These are phyloP conservation scores for Caenorhabditis sp. DNA, from an alignment of 2,888 invertebrate genomes.

Conservation along the genomic window DNA sequence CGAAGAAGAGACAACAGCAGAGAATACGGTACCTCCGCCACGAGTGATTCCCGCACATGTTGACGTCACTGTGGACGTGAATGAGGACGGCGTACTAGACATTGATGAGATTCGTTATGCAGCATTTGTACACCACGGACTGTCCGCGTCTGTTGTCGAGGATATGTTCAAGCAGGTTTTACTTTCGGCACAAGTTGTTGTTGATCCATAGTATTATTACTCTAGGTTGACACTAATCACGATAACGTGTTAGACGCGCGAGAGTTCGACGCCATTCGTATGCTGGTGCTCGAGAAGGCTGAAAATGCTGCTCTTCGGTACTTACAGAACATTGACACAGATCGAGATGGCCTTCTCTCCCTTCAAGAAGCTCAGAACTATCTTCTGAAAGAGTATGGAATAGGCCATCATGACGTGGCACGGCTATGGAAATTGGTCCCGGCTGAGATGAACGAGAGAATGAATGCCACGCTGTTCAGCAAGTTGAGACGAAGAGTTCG, in stretches of 20 bases:
- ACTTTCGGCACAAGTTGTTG: background rate
- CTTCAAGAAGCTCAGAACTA: conserved; percentile 75
- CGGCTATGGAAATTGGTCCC: conserved; percentile 76
- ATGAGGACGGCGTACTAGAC: conserved; percentile 74
- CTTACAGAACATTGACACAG: conserved; percentile 74
- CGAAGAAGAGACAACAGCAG: conserved; percentile 5
- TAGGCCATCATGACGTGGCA: conserved; percentile 76
- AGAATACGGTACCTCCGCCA: conserved; percentile 41
- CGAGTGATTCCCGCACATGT: conserved; percentile 53
- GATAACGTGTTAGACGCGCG: conserved; percentile 56
- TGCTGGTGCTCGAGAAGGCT: conserved; percentile 76
- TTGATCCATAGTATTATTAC: background rate
- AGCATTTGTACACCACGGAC: conserved; percentile 77
- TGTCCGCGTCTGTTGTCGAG: conserved; percentile 77
- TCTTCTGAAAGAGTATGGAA: conserved; percentile 77
- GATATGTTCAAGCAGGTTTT: conserved; percentile 73
- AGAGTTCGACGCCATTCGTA: conserved; percentile 76
- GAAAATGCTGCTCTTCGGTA: conserved; percentile 77
- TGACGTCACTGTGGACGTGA: conserved; percentile 74
- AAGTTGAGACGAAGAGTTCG: conserved; percentile 74
- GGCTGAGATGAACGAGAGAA: conserved; percentile 64
- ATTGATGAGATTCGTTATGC: conserved; percentile 77
- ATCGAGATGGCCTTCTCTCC: conserved; percentile 72
- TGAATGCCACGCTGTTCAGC: conserved; percentile 74
- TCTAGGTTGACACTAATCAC: conserved; percentile 64